Conservation (phyloP, 2,113 vertebrate genomes). For the Tragelaphus imberbis region DNA sequence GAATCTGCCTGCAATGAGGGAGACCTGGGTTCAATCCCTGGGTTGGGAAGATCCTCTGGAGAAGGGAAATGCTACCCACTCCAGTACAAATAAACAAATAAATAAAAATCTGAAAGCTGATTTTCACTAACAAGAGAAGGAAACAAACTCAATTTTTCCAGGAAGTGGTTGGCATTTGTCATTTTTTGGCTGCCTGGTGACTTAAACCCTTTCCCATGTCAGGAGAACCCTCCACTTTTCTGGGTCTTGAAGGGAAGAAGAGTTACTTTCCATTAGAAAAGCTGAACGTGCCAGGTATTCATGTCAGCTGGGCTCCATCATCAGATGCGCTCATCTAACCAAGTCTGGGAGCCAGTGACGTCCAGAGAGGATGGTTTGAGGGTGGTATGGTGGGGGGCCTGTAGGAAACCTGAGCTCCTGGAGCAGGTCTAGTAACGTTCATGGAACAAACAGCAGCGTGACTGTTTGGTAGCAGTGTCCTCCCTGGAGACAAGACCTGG, state of each 20-base stretch:
- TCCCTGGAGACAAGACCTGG: not conserved
- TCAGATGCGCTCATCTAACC: not conserved
- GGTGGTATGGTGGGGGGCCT: fast-evolving
- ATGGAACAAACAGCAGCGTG: fast-evolving
- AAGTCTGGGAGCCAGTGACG: not conserved
- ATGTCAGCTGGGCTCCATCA: not conserved
- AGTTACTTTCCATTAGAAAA: not conserved
- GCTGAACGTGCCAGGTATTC: not conserved
- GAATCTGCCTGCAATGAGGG: not conserved
- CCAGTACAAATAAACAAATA: not conserved
- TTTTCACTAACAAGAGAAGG: not conserved
- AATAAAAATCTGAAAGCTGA: not conserved
- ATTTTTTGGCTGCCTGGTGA: not conserved
- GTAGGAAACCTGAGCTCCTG: not conserved
- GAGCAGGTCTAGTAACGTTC: not conserved
- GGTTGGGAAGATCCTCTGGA: not conserved
- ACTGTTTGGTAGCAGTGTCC: no score
- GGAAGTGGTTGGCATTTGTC: no score
- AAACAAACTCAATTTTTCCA: not conserved
- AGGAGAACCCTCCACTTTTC: fast-evolving
- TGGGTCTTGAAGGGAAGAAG: not conserved
- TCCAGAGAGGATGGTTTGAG: fast-evolving
- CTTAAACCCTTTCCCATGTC: no score
- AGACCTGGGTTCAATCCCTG: not conserved
- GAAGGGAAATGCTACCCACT: not conserved